A percentile compares a stretch with the other conserved stretches of the same genome.
These are phyloP conservation scores for Drosophila robusta DNA, from an alignment of 2,888 invertebrate species.

Conservation along the genomic window DNA sequence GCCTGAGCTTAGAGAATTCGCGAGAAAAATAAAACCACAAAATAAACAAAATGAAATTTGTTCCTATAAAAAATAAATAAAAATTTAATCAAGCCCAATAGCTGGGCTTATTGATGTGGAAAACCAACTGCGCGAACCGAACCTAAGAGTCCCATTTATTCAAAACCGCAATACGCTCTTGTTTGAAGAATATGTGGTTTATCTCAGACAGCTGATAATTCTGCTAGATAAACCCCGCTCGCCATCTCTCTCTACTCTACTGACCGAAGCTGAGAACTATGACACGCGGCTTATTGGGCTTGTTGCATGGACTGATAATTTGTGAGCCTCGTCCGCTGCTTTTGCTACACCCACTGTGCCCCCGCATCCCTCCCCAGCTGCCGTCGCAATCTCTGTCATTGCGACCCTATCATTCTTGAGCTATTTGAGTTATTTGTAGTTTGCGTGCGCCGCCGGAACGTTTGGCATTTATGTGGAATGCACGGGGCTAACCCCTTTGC, in stretches of 20 bases:
- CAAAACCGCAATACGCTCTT: too few species aligned
- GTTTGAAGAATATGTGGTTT: too few species aligned
- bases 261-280: conserved; percentile 15
- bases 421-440: conserved; percentile 63
- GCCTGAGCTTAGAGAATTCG: too few species aligned
- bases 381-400: conserved; percentile 5
- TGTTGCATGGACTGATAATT: conserved; percentile 1
- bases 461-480: conserved; percentile 58
- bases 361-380: not conserved
- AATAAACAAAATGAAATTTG: too few species aligned
- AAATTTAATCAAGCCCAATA: too few species aligned
- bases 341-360: not conserved
- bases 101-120: too few species aligned
- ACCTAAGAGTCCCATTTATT: too few species aligned
- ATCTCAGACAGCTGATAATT: too few species aligned
- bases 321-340: not conserved
- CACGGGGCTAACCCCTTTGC: conserved; percentile 18
- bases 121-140: too few species aligned
- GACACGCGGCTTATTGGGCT: not conserved
- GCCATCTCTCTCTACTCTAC: not conserved
- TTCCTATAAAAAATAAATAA: too few species aligned
- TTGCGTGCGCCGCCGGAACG: conserved; percentile 55
- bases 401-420: conserved; percentile 31
- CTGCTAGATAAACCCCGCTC: too few species aligned
- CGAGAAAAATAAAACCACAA: too few species aligned